phyloP scores from a whole-genome alignment of 2,797 vertebrate species.

The Cyclopterus lumpus region DNA sequence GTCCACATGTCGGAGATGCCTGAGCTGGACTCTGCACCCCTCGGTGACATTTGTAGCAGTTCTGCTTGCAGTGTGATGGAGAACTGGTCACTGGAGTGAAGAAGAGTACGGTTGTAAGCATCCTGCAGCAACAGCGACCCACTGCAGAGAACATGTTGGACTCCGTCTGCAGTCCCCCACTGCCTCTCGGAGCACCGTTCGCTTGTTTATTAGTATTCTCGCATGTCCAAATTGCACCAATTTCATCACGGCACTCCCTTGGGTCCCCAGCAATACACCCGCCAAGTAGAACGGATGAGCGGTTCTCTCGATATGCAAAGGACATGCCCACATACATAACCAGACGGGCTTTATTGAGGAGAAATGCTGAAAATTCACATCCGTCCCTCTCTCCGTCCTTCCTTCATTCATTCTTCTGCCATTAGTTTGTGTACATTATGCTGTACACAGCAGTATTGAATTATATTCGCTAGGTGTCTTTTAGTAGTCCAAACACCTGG shows the following conservation, averaged over 20 bases:
- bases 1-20: too few species aligned
- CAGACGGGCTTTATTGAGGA: not conserved
- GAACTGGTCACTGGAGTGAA: not conserved
- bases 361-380: not conserved
- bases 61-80: not conserved
- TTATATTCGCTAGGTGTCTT: not conserved
- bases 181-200: not conserved
- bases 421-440: not conserved
- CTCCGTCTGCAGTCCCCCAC: not conserved
- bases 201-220: not conserved
- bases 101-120: not conserved
- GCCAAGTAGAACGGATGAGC: not conserved
- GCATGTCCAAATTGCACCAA: not conserved
- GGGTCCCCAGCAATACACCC: not conserved
- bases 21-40: not conserved
- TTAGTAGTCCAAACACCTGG: not conserved
- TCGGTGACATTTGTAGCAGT: not conserved
- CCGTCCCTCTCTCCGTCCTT: too few species aligned
- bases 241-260: not conserved
- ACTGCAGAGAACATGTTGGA: not conserved
- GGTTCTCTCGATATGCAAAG: not conserved
- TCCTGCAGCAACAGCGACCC: constrained; percentile 2
- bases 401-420: not conserved
- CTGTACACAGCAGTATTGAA: not conserved
- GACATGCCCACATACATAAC: not conserved